These are phyloP conservation scores for Luffia ferchaultella DNA, from an alignment of 2,888 invertebrate species.

Conservation along the genomic window DNA sequence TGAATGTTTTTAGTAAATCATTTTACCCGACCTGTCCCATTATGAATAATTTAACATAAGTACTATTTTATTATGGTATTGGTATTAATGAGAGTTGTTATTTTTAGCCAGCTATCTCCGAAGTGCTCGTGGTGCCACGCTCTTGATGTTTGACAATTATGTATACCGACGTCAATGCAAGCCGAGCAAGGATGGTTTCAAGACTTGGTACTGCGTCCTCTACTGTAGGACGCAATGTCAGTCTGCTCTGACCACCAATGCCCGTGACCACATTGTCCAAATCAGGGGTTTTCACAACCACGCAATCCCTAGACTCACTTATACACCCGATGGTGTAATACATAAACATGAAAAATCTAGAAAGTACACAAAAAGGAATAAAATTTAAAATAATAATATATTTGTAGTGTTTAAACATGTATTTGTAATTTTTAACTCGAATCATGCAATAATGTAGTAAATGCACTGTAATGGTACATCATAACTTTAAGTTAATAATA, in stretches of 20 bases:
- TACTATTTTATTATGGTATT: no score
- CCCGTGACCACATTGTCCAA: slow-evolving; percentile 24
- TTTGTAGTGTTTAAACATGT: no score
- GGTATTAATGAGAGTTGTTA: not conserved
- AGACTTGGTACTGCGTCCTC: slow-evolving; percentile 30
- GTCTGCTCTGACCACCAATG: slow-evolving; percentile 24
- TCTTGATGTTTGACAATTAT: slow-evolving; percentile 22
- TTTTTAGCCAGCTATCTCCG: slow-evolving; percentile 27
- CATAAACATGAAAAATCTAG: slow-evolving; percentile 9
- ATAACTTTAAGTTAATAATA: no score
- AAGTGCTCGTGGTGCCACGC: slow-evolving; percentile 25
- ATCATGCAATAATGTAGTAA: no score
- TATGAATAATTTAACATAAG: no score
- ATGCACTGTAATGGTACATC: no score
- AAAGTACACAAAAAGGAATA: not conserved
- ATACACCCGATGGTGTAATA: slow-evolving; percentile 23
- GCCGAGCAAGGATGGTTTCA: slow-evolving; percentile 23
- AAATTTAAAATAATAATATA: no score
- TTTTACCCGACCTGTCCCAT: not conserved
- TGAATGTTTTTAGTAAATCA: not conserved
- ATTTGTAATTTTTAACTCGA: no score
- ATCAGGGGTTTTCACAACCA: slow-evolving; percentile 29
- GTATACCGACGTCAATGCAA: slow-evolving; percentile 28
- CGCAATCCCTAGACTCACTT: slow-evolving; percentile 19
- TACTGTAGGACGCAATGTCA: slow-evolving; percentile 22